These are phyloP conservation scores for Podarcis raffonei DNA, from an alignment of 2,113 vertebrate species.

Conservation along the genomic window DNA sequence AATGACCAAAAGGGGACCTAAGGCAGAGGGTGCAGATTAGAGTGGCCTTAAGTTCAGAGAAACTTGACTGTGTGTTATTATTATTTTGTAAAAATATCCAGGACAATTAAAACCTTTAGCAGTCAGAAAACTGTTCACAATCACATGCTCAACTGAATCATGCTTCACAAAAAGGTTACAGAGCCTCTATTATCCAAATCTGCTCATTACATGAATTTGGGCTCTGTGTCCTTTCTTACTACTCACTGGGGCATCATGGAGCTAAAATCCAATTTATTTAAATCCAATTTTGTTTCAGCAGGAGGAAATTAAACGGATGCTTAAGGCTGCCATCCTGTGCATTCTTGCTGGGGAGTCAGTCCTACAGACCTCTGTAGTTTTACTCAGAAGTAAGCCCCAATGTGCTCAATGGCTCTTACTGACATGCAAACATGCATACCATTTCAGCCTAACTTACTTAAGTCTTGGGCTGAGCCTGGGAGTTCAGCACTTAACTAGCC, in stretches of 20 bases:
- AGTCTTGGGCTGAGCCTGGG: background rate
- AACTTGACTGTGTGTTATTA: background rate
- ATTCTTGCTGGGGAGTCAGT: background rate
- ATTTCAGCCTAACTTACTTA: background rate
- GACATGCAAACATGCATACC: background rate
- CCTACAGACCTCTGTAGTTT: background rate
- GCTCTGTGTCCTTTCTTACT: background rate
- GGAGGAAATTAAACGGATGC: background rate
- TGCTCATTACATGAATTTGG: background rate
- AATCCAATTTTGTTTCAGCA: background rate
- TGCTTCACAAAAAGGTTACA: background rate
- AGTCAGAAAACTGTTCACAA: background rate
- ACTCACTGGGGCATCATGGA: background rate
- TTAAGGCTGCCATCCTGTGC: background rate
- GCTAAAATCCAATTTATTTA: background rate
- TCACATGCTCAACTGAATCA: constrained; percentile 17
- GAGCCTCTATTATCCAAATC: background rate
- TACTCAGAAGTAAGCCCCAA: background rate
- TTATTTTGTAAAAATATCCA: background rate
- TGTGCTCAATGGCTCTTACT: background rate
- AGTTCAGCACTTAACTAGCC: background rate
- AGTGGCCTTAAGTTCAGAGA: background rate
- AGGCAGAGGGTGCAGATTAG: background rate
- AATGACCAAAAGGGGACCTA: background rate
- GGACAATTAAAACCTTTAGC: background rate